phyloP scores from a whole-genome alignment of 92 coral and sea anemone species.

The Diadumene lineata region DNA sequence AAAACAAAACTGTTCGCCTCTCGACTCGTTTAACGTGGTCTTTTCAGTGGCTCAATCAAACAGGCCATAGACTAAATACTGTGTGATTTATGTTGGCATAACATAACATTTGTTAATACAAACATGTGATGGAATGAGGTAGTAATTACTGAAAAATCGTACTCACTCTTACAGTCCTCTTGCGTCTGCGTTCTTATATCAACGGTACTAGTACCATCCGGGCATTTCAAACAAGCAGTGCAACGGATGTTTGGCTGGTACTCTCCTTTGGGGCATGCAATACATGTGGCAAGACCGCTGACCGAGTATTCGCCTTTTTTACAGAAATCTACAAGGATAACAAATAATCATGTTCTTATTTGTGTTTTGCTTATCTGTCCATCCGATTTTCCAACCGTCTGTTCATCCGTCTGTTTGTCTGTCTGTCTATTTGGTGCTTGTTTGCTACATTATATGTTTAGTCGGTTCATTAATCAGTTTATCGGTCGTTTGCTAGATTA shows the following conservation, averaged over 20 bases:
- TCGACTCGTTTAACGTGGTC: no score
- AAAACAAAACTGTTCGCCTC: no score
- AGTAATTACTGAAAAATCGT: background rate
- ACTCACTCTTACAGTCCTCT: constrained; percentile 69
- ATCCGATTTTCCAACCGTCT: background rate
- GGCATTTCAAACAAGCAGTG: constrained; percentile 64
- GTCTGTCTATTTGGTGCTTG: background rate
- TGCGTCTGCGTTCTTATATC: constrained; percentile 37
- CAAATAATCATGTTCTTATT: no score
- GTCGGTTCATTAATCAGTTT: background rate
- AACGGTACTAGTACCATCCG: constrained; percentile 58
- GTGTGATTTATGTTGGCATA: no score
- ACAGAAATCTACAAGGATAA: constrained; percentile 40
- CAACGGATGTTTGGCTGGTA: constrained; percentile 64
- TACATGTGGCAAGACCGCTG: constrained; percentile 69
- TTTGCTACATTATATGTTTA: background rate
- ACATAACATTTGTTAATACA: no score
- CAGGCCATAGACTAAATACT: no score
- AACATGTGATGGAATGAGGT: no score
- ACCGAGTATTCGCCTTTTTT: constrained; percentile 61
- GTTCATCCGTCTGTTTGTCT: background rate
- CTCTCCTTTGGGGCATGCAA: constrained; percentile 67
- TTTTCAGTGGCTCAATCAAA: no score
- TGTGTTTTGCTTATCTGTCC: background rate
- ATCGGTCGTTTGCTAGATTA: background rate